Conservation (phyloP, 2,797 vertebrate genomes). For the Uromys caudimaculatus region DNA sequence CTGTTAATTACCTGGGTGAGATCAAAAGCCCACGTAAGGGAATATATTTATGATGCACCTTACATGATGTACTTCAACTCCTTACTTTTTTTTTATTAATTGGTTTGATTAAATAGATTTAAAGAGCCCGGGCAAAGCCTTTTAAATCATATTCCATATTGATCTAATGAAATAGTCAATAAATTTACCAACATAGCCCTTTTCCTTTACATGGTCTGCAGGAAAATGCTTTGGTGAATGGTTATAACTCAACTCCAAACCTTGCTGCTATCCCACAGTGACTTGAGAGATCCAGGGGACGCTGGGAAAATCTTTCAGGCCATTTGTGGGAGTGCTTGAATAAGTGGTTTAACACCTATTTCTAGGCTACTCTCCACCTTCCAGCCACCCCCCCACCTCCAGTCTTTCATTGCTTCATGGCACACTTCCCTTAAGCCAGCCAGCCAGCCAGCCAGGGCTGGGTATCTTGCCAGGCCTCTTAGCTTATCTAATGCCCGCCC, state of each 20-base stretch:
- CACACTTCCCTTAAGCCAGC: constrained; percentile 29
- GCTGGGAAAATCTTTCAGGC: constrained; percentile 80
- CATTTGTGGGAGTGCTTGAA: constrained; percentile 74
- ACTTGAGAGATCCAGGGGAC: constrained; percentile 83
- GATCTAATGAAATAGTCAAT: constrained; percentile 92
- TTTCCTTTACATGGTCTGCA: constrained; percentile 89
- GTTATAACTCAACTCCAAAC: constrained; percentile 88
- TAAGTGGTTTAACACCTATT: constrained; percentile 77
- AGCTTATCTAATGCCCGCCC: constrained; percentile 46
- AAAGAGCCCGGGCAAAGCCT: constrained; percentile 88
- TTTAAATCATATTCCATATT: constrained; percentile 91
- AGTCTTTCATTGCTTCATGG: neutral
- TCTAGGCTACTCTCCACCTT: constrained; percentile 70
- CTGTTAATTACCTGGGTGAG: constrained; percentile 91
- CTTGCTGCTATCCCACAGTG: constrained; percentile 83
- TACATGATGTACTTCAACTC: constrained; percentile 90
- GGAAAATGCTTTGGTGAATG: constrained; percentile 89
- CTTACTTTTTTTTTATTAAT: constrained; percentile 91
- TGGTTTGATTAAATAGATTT: constrained; percentile 93
- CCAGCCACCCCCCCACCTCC: neutral
- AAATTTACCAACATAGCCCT: constrained; percentile 90
- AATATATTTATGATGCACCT: constrained; percentile 90
- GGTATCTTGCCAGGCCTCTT: constrained; percentile 52
- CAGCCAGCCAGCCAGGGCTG: constrained; percentile 37
- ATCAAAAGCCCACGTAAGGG: constrained; percentile 89